Conservation (phyloP, 2,113 vertebrate genomes). For the Malurus cyaneus region DNA sequence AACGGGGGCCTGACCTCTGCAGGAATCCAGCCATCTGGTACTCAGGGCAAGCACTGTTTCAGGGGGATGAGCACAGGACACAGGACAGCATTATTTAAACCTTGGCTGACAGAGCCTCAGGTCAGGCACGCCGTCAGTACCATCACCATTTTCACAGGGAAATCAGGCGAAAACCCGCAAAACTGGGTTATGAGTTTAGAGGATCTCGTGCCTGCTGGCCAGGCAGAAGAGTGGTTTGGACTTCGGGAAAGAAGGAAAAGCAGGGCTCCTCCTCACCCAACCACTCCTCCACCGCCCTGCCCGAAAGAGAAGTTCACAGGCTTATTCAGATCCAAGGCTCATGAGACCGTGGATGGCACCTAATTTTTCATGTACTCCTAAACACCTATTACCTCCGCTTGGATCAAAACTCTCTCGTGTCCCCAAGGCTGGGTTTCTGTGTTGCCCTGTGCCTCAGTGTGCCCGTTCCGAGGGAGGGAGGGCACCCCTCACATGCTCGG, state of each 20-base stretch:
- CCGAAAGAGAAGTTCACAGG: not conserved
- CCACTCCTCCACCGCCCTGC: not conserved
- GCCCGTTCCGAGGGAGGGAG: too few species aligned
- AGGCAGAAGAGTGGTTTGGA: not conserved
- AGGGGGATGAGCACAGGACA: not conserved
- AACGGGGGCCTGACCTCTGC: not conserved
- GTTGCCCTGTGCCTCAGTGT: fast-evolving
- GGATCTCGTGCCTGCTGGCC: fast-evolving
- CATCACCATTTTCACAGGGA: not conserved
- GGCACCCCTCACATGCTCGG: fast-evolving
- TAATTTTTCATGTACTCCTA: not conserved
- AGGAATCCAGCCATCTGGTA: not conserved
- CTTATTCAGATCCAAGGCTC: too few species aligned
- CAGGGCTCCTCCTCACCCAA: not conserved
- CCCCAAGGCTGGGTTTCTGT: fast-evolving
- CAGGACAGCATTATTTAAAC: not conserved
- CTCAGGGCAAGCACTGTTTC: not conserved
- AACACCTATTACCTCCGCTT: not conserved
- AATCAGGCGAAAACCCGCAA: not conserved
- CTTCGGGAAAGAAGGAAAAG: not conserved
- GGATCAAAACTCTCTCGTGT: not conserved
- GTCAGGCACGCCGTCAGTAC: fast-evolving
- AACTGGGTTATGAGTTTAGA: not conserved
- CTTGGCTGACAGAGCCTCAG: not conserved
- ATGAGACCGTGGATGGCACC: fast-evolving